These are phyloP conservation scores for Rhizoglyphus robini DNA, from an alignment of 1,140 invertebrate species.

Conservation along the genomic window DNA sequence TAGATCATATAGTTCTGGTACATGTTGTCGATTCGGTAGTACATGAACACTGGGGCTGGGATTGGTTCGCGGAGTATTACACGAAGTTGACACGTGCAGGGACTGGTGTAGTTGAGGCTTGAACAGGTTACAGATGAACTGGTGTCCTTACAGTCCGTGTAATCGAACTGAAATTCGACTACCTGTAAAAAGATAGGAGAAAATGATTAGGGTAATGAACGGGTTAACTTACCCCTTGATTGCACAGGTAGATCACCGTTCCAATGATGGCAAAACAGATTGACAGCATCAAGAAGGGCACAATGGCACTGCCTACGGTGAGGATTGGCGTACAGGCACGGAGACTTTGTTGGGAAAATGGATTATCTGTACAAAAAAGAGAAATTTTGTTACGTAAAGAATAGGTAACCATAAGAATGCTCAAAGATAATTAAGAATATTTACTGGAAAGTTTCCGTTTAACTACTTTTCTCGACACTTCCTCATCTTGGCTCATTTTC, in stretches of 20 bases:
- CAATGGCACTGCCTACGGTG: slow-evolving; percentile 87
- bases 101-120: slow-evolving; percentile 38
- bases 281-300: slow-evolving; percentile 93
- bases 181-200: too few relatives aligned
- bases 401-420: too few relatives aligned
- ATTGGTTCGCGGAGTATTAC: slow-evolving; percentile 56
- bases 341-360: slow-evolving; percentile 92
- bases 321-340: slow-evolving; percentile 97
- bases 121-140: slow-evolving; percentile 29
- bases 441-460: too few relatives aligned
- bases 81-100: slow-evolving; percentile 51
- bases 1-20: slow-evolving; percentile 98
- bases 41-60: slow-evolving; percentile 80
- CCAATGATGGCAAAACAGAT: slow-evolving; percentile 35
- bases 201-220: too few relatives aligned
- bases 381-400: too few relatives aligned
- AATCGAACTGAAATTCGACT: slow-evolving; percentile 11
- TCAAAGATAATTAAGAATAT: too few relatives aligned
- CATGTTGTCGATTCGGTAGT: slow-evolving; percentile 93
- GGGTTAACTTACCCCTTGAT: too few relatives aligned
- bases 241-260: background rate
- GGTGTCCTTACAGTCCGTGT: background rate
- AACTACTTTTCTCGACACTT: too few relatives aligned
- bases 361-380: too few relatives aligned
- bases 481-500: too few relatives aligned